These are phyloP conservation scores for Bombus vancouverensis DNA, from an alignment of 1,140 invertebrate genomes.

Conservation along the genomic window DNA sequence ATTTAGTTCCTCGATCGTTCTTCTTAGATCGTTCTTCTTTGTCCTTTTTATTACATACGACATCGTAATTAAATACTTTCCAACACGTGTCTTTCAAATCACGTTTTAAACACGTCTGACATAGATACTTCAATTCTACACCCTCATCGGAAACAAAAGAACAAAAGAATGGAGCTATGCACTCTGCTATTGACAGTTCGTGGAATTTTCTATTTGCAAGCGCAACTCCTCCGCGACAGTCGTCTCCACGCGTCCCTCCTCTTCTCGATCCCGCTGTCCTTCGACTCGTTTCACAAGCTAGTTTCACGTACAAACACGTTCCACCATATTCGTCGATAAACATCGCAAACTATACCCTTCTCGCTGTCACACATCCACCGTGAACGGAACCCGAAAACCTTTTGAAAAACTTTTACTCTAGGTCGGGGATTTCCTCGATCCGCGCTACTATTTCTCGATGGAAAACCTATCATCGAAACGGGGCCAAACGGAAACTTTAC, in stretches of 20 bases:
- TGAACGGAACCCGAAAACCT: too few species aligned
- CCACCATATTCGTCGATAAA: too few species aligned
- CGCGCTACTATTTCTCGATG: background rate
- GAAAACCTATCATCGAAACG: conserved; percentile 1
- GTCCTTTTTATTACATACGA: background rate
- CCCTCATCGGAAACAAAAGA: background rate
- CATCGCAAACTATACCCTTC: background rate
- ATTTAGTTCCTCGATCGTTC: background rate
- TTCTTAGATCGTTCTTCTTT: background rate
- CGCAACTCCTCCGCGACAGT: background rate
- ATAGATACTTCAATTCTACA: background rate
- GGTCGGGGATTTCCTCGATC: background rate
- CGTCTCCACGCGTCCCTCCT: conserved; percentile 3
- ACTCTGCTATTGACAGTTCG: background rate
- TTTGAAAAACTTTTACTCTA: background rate
- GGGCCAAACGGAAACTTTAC: background rate
- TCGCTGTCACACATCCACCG: background rate
- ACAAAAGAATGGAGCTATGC: background rate
- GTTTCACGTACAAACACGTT: conserved; percentile 1
- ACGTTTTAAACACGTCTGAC: background rate
- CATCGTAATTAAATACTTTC: too few species aligned
- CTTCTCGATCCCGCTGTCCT: conserved; percentile 23
- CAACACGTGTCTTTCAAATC: too few species aligned
- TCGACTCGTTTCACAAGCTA: conserved; percentile 35
- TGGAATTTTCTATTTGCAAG: background rate